These are phyloP conservation scores for Xenopus borealis DNA, from an alignment of 2,113 vertebrate genomes.

Conservation along the genomic window DNA sequence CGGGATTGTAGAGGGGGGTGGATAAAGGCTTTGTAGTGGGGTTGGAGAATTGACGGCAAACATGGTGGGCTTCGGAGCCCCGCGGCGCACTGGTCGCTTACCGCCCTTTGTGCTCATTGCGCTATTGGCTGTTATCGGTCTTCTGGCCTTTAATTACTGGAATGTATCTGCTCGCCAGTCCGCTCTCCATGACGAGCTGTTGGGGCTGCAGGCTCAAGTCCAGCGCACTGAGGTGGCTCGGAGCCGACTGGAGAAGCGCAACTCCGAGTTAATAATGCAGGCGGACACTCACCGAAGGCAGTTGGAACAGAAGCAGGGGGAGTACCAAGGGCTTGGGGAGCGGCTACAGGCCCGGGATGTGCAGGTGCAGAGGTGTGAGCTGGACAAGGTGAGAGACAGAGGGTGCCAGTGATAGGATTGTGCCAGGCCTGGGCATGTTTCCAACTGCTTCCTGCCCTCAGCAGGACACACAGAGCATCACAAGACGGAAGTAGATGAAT, in stretches of 20 bases:
- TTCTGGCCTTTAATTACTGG: constrained; percentile 94
- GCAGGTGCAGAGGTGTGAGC: constrained; percentile 78
- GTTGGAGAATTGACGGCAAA: constrained; percentile 7
- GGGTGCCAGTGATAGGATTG: too few species aligned
- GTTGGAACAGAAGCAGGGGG: constrained; percentile 87
- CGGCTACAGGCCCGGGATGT: constrained; percentile 81
- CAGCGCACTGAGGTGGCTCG: constrained; percentile 91
- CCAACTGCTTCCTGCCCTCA: too few species aligned
- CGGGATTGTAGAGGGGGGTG: constrained; percentile 33
- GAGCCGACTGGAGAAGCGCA: constrained; percentile 88
- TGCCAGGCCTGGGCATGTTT: too few species aligned
- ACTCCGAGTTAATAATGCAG: constrained; percentile 88
- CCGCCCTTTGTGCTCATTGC: constrained; percentile 83
- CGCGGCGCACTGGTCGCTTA: constrained; percentile 87
- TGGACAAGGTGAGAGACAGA: constrained; percentile 77
- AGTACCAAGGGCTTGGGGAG: constrained; percentile 76
- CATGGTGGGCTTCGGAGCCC: constrained; percentile 91
- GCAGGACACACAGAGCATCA: too few species aligned
- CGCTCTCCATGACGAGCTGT: constrained; percentile 83
- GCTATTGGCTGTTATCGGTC: constrained; percentile 75
- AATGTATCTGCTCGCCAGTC: constrained; percentile 80
- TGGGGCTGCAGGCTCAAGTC: constrained; percentile 88
- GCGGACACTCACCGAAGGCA: constrained; percentile 88
- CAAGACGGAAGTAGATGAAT: too few species aligned
- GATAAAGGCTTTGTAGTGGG: constrained; percentile 35